Conservation (phyloP, 2,888 invertebrate genomes). For the Mongoloraphidia duomilia region DNA sequence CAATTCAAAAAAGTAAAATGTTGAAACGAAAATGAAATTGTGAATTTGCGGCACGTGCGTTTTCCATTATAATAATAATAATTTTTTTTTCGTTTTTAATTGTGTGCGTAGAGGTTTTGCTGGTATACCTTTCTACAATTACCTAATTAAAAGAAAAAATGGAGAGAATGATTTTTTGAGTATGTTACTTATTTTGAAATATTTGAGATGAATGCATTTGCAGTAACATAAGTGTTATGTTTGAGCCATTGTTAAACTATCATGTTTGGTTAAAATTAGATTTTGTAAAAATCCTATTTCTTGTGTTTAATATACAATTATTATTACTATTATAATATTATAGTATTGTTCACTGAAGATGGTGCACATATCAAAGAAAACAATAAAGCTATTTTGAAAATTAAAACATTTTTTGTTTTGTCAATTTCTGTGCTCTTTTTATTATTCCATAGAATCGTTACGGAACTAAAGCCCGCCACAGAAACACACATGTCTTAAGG, state of each 20-base stretch:
- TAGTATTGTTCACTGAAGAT: slow-evolving; percentile 5
- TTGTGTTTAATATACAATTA: background rate
- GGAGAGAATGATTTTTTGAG: too few species aligned
- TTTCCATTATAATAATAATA: background rate
- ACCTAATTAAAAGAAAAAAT: background rate
- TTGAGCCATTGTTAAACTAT: slow-evolving; percentile 10
- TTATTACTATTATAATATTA: slow-evolving; percentile 1
- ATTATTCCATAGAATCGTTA: background rate
- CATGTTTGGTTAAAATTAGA: slow-evolving; percentile 3
- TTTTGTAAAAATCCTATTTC: slow-evolving; percentile 6
- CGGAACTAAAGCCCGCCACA: too few species aligned
- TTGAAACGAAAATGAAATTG: background rate
- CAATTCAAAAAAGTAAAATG: background rate
- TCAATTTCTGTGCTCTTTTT: background rate
- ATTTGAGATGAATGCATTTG: slow-evolving; percentile 24
- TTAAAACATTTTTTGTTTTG: background rate
- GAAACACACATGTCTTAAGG: too few species aligned
- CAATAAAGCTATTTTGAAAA: slow-evolving; percentile 8
- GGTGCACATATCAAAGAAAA: slow-evolving; percentile 6
- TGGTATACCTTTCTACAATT: background rate
- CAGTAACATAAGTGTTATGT: slow-evolving; percentile 26
- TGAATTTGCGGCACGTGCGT: background rate
- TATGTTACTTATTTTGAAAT: too few species aligned
- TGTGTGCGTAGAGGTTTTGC: too few species aligned
- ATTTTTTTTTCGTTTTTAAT: background rate